Percentiles rank a stretch among this genome's conserved stretches.
phyloP scores from a whole-genome alignment of 2,888 invertebrate genomes.

The Fragum sueziense region DNA sequence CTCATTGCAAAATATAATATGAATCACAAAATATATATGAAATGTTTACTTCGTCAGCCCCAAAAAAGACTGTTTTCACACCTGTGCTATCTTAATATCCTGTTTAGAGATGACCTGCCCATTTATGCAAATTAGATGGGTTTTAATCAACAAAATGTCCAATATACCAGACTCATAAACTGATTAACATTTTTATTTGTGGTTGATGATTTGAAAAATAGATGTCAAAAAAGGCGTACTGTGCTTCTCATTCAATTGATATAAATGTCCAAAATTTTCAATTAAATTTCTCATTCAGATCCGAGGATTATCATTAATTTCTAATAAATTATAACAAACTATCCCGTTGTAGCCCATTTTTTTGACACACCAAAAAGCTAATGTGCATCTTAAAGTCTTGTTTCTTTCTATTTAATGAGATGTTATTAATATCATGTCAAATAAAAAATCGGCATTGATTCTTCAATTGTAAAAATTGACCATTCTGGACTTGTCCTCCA shows the following conservation, averaged over 20 bases:
- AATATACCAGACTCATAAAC: conserved; percentile 27
- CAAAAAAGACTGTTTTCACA: background rate
- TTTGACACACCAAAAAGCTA: conserved; percentile 8
- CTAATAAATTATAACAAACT: conserved; percentile 27
- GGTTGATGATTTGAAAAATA: conserved; percentile 28
- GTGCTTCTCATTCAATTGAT: conserved; percentile 15
- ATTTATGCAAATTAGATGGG: conserved; percentile 25
- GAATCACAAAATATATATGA: too few species aligned
- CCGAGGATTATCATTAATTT: conserved; percentile 20
- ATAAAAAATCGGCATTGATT: background rate
- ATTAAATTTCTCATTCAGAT: conserved; percentile 19
- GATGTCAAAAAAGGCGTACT: conserved; percentile 20
- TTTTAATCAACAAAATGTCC: conserved; percentile 27
- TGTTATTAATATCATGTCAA: background rate
- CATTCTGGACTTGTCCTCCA: background rate
- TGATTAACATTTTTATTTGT: conserved; percentile 25
- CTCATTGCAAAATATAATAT: too few species aligned
- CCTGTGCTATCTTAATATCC: background rate
- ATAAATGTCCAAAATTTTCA: conserved; percentile 26
- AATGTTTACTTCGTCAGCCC: too few species aligned
- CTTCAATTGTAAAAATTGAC: background rate
- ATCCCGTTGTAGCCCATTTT: background rate
- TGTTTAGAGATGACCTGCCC: background rate
- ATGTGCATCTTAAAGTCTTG: conserved; percentile 14
- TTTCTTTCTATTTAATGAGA: background rate